Conservation (phyloP, 2,113 vertebrate genomes). For the Chaenogobius annularis region DNA sequence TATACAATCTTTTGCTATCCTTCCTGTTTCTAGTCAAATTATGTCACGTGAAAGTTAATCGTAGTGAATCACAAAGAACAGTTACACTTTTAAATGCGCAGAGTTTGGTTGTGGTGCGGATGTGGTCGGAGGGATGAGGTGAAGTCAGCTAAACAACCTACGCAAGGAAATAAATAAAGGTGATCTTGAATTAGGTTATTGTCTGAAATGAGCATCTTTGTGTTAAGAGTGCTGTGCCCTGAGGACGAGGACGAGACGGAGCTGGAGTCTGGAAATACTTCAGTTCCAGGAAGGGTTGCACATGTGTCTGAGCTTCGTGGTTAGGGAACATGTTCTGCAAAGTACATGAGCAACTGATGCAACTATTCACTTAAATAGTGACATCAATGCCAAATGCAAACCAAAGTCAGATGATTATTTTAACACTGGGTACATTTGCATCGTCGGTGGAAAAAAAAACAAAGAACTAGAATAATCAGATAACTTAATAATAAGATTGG, state of each 20-base stretch:
- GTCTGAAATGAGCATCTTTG: conserved; percentile 21
- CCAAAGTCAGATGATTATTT: no score
- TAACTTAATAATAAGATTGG: no score
- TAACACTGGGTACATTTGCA: no score
- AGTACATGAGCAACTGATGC: no score
- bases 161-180: conserved; percentile 24
- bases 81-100: neutral
- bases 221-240: conserved; percentile 6
- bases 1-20: no score
- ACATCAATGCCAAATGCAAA: no score
- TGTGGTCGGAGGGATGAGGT: conserved; percentile 45
- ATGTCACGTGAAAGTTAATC: no score
- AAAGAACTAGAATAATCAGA: no score
- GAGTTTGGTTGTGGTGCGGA: conserved; percentile 32
- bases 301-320: neutral
- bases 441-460: no score
- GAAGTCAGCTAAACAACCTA: conserved; percentile 41
- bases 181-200: conserved; percentile 36
- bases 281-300: conserved; percentile 12
- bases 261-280: conserved; percentile 31
- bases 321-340: no score
- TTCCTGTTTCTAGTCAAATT: no score
- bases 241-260: conserved; percentile 25
- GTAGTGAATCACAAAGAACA: neutral
- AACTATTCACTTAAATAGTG: no score